These are phyloP conservation scores for Pipistrellus nathusii DNA, from an alignment of 2,797 vertebrate species.

Conservation along the genomic window DNA sequence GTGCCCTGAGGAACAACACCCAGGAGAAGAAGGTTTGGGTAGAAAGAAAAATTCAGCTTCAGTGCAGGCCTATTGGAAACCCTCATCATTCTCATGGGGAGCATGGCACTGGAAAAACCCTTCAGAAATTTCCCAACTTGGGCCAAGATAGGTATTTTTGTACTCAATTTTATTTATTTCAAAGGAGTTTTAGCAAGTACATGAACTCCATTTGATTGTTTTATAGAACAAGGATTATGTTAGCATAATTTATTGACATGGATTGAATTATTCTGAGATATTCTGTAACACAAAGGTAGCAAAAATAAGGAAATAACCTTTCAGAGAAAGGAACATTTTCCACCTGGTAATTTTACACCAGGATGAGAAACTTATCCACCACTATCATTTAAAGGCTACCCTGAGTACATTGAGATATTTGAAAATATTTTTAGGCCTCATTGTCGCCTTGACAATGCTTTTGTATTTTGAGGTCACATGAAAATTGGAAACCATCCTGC, in stretches of 20 bases:
- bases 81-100: background rate
- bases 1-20: background rate
- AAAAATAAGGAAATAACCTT: conserved; percentile 49
- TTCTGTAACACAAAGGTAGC: conserved; percentile 28
- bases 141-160: background rate
- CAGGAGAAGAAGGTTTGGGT: background rate
- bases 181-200: background rate
- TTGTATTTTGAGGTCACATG: conserved; percentile 59
- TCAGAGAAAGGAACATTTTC: background rate
- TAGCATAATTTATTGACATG: background rate
- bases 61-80: background rate
- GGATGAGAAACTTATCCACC: background rate
- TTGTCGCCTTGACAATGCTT: conserved; percentile 58
- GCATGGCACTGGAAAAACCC: background rate
- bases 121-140: background rate
- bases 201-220: background rate
- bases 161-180: background rate
- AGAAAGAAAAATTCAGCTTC: background rate
- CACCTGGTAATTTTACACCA: background rate
- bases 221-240: background rate
- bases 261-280: conserved; percentile 16
- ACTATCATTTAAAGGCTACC: conserved; percentile 21
- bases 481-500: conserved; percentile 55
- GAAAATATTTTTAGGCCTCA: conserved; percentile 58
- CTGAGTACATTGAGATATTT: conserved; percentile 6